Conservation (phyloP, 2,113 vertebrate genomes). For the Bubo blakistoni region DNA sequence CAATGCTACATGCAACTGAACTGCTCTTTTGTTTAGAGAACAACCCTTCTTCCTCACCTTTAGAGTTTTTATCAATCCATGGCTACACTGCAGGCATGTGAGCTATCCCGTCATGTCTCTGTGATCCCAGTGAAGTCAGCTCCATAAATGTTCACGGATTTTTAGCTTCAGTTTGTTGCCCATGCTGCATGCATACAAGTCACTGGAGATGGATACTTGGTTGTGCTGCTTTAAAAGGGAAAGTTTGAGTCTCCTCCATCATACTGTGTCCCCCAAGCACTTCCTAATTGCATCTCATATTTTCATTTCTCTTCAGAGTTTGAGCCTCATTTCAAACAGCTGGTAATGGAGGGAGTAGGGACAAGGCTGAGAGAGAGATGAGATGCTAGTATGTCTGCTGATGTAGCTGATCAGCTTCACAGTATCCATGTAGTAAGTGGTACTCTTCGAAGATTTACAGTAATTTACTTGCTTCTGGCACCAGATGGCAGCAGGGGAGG, state of each 20-base stretch:
- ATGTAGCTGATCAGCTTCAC: background rate
- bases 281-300: background rate
- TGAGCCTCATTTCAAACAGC: background rate
- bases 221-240: background rate
- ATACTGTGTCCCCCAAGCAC: background rate
- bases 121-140: background rate
- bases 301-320: background rate
- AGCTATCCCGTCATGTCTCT: background rate
- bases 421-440: background rate
- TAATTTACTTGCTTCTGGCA: conserved; percentile 41
- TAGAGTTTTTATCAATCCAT: background rate
- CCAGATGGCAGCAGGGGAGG: conserved; percentile 55
- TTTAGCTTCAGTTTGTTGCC: background rate
- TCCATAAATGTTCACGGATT: background rate
- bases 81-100: background rate
- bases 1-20: background rate
- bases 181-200: background rate
- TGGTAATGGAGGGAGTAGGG: background rate
- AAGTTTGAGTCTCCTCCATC: background rate
- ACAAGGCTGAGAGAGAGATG: background rate
- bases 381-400: background rate
- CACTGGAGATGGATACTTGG: background rate
- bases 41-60: background rate
- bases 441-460: background rate
- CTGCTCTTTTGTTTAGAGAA: background rate